Conservation (phyloP, 2,888 invertebrate species). For the Pilophorus perplexus region DNA sequence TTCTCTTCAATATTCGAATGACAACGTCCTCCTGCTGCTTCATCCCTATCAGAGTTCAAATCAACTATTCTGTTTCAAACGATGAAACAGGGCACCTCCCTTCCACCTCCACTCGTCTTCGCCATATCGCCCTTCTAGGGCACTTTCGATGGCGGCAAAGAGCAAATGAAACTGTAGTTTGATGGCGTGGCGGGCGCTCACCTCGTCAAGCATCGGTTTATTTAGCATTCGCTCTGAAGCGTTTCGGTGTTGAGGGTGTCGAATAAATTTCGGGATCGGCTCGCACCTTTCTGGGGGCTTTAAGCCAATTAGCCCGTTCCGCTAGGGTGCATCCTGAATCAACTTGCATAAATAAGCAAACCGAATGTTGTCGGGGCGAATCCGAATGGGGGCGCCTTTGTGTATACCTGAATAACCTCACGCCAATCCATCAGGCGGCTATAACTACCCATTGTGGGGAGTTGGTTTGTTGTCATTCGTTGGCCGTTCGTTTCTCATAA, state of each 20-base stretch:
- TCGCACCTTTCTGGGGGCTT: not conserved
- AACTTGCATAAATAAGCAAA: not conserved
- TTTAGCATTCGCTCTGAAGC: slow-evolving; percentile 31
- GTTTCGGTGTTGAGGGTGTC: slow-evolving; percentile 22
- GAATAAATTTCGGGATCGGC: slow-evolving; percentile 19
- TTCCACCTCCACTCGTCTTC: too few species aligned
- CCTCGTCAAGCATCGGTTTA: slow-evolving; percentile 18
- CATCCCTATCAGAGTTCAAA: slow-evolving; percentile 18
- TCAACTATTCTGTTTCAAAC: slow-evolving; percentile 19
- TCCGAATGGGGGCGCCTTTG: too few species aligned
- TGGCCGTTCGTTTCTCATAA: too few species aligned
- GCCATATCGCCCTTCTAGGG: too few species aligned
- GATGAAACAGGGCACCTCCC: too few species aligned
- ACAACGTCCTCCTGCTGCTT: too few species aligned
- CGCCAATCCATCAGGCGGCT: too few species aligned
- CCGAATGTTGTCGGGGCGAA: too few species aligned
- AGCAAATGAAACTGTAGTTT: slow-evolving; percentile 27
- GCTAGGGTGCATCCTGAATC: not conserved
- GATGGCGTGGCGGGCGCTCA: not conserved
- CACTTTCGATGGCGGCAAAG: slow-evolving; percentile 12
- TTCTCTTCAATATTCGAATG: too few species aligned
- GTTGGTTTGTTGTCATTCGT: too few species aligned
- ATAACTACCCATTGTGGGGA: too few species aligned
- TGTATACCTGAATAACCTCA: too few species aligned
- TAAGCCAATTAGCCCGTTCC: slow-evolving; percentile 17